Percentiles rank a stretch among this genome's conserved stretches.
Conservation (phyloP, 1,140 invertebrate species). For the Pseudoatta argentina region DNA sequence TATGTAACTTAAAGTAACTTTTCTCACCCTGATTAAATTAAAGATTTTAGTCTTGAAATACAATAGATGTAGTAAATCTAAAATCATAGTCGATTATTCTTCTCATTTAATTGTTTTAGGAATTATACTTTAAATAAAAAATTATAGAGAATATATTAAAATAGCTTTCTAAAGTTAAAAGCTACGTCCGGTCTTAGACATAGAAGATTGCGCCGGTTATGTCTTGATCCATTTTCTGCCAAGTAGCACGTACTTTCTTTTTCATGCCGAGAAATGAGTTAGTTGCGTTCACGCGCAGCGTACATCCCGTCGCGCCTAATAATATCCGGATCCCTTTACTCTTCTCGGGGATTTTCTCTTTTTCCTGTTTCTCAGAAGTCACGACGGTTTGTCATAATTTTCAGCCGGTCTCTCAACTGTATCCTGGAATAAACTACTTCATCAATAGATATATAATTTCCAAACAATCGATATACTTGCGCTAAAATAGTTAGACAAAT, state of each 20-base stretch:
- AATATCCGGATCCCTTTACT: slow-evolving; percentile 29
- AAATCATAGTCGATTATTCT: too few species aligned
- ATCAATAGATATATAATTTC: slow-evolving; percentile 2
- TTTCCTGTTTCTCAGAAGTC: slow-evolving; percentile 26
- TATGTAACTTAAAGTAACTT: too few species aligned
- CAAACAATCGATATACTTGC: not conserved
- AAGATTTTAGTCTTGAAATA: not conserved
- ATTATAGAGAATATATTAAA: not conserved
- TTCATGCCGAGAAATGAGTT: slow-evolving; percentile 18
- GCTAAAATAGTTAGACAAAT: not conserved
- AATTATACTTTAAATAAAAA: not conserved
- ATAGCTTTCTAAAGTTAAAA: slow-evolving; percentile 14
- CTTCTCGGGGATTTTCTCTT: not conserved
- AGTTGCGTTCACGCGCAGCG: slow-evolving; percentile 28
- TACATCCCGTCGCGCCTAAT: slow-evolving; percentile 39
- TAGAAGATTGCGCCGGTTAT: not conserved
- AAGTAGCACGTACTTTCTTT: slow-evolving; percentile 31
- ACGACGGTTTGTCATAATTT: slow-evolving; percentile 1
- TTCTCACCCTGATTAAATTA: not conserved
- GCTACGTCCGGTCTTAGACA: slow-evolving; percentile 22
- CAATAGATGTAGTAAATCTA: too few species aligned
- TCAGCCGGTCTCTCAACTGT: not conserved
- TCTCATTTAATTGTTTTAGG: too few species aligned
- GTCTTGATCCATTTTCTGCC: slow-evolving; percentile 36
- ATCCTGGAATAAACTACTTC: not conserved